Conservation (phyloP, 2,797 vertebrate genomes). For the Liasis olivaceus region DNA sequence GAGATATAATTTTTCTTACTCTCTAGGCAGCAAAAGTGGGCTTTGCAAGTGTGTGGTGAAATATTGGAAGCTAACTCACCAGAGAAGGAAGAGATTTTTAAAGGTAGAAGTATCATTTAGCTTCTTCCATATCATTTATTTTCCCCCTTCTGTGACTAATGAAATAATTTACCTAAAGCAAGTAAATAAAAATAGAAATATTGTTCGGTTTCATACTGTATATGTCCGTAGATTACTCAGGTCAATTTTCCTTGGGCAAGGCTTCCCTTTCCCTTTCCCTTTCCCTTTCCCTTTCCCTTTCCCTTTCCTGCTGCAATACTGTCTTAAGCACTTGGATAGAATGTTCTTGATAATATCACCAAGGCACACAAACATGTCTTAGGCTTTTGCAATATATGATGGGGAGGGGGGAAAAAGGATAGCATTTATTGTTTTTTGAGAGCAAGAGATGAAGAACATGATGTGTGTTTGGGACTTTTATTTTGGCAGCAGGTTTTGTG, state of each 20-base stretch:
- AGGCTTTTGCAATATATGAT: not conserved
- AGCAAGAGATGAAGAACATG: not conserved
- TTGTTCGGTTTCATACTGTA: not conserved
- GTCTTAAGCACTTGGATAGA: not conserved
- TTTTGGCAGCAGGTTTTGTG: slow-evolving; percentile 42
- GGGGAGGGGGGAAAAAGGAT: not conserved
- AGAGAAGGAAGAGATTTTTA: not conserved
- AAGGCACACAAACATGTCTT: not conserved
- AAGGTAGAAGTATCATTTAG: not conserved
- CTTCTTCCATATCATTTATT: not conserved
- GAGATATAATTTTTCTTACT: not conserved
- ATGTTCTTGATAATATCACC: not conserved
- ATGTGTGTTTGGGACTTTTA: slow-evolving; percentile 32
- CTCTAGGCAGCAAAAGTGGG: not conserved
- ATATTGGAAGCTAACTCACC: not conserved
- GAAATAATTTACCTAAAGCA: not conserved
- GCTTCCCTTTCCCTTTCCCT: too few relatives aligned
- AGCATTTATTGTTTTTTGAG: not conserved
- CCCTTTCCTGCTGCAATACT: too few relatives aligned
- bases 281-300: too few relatives aligned
- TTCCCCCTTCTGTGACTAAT: not conserved
- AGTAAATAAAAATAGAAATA: not conserved
- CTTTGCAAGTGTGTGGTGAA: not conserved
- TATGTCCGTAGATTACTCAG: not conserved
- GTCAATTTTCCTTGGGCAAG: too few relatives aligned